These are phyloP conservation scores for Callithrix jacchus DNA, from an alignment of 2,113 vertebrate species.

Conservation along the genomic window DNA sequence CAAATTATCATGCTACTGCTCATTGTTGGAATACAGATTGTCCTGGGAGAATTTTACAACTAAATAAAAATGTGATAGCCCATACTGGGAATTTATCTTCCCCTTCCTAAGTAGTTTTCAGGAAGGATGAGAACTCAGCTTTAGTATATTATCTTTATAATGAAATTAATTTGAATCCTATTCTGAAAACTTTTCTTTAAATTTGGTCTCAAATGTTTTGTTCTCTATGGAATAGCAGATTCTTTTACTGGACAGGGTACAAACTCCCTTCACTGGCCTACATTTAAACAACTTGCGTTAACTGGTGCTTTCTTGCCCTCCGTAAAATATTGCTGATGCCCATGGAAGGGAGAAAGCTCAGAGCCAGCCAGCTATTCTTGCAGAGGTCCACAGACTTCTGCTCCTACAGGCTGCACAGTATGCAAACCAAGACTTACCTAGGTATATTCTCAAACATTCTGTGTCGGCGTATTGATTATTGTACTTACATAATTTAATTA, in stretches of 20 bases:
- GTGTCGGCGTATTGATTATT: neutral
- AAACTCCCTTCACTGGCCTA: neutral
- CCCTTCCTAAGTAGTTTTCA: neutral
- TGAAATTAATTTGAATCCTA: neutral
- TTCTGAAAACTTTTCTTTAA: neutral
- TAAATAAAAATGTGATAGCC: neutral
- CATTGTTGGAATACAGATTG: neutral
- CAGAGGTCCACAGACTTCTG: neutral
- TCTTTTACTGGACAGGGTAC: neutral
- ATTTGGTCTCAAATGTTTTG: neutral
- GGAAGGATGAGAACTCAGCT: neutral
- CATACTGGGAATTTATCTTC: neutral
- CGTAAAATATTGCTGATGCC: neutral
- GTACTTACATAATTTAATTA: neutral
- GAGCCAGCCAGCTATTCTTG: fast-evolving
- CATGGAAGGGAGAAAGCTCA: neutral
- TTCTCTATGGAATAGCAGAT: neutral
- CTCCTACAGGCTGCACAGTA: neutral
- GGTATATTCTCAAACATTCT: neutral
- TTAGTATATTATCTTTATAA: neutral
- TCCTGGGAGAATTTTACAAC: neutral
- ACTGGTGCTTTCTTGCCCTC: neutral
- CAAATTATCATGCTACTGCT: neutral
- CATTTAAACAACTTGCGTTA: neutral
- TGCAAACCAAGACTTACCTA: neutral